Conservation (phyloP, 2,113 vertebrate genomes). For the Stigmatopora nigra region DNA sequence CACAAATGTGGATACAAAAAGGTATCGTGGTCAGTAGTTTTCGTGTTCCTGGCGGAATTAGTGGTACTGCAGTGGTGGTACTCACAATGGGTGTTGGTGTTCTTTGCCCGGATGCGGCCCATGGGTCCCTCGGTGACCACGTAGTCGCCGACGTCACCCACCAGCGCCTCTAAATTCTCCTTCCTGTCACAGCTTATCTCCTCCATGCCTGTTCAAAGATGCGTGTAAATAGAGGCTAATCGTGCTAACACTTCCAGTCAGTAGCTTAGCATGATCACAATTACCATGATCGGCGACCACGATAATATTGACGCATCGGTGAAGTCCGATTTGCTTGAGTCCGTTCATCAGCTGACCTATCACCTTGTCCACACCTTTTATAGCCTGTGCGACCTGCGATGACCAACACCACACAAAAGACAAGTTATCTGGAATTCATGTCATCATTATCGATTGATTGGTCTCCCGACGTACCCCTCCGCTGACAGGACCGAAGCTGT, state of each 20-base stretch:
- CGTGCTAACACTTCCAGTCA: background rate
- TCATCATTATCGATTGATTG: too few relatives aligned
- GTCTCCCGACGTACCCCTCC: constrained; percentile 68
- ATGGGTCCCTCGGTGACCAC: constrained; percentile 62
- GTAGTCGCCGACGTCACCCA: constrained; percentile 39
- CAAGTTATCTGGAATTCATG: too few relatives aligned
- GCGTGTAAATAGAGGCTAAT: background rate
- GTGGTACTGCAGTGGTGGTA: background rate
- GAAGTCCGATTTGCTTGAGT: constrained; percentile 66
- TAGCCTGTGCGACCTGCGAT: constrained; percentile 52
- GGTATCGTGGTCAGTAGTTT: too few relatives aligned
- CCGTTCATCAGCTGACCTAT: constrained; percentile 72
- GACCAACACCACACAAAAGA: background rate
- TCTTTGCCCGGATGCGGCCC: constrained; percentile 59
- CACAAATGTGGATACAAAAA: background rate
- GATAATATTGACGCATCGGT: constrained; percentile 70
- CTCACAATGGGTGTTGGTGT: constrained; percentile 49
- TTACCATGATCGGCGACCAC: constrained; percentile 73
- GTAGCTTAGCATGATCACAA: background rate
- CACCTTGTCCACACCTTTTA: constrained; percentile 64
- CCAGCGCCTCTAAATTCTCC: constrained; percentile 58
- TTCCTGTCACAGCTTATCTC: constrained; percentile 67
- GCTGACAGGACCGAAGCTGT: constrained; percentile 80
- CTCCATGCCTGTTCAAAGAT: constrained; percentile 69
- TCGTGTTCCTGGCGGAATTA: background rate